Evolutionary conservation across 2,888 invertebrate genomes (phyloP).

Genomic region (Gryllus longicercus): DNA sequence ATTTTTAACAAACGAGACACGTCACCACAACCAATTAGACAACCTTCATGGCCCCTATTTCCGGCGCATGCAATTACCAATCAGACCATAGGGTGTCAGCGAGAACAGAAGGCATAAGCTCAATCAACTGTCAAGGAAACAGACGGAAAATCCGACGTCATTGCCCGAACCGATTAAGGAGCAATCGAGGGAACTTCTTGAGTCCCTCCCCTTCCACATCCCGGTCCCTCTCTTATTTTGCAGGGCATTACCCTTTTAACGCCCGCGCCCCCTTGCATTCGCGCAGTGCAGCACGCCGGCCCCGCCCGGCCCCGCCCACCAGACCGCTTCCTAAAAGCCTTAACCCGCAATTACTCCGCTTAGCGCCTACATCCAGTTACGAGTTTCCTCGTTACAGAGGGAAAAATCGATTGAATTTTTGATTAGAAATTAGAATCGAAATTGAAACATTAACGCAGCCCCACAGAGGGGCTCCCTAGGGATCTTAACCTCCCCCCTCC

Average conservation of each 20-base stretch:
- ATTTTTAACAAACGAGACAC: too few species aligned
- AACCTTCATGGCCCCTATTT: too few species aligned
- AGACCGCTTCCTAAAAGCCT: not conserved
- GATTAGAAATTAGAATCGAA: not conserved
- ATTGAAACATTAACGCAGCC: conserved; percentile 17
- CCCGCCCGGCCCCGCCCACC: not conserved
- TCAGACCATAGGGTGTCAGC: too few species aligned
- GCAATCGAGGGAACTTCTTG: too few species aligned
- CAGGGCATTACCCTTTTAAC: not conserved
- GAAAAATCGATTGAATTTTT: conserved; percentile 17
- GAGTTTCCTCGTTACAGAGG: not conserved
- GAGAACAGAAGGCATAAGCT: too few species aligned
- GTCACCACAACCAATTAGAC: too few species aligned
- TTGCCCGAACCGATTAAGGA: too few species aligned
- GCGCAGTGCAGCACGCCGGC: not conserved
- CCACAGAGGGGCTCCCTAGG: not conserved
- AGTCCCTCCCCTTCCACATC: too few species aligned
- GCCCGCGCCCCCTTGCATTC: not conserved
- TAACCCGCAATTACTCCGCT: not conserved
- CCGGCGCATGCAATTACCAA: too few species aligned
- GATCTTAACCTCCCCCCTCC: not conserved
- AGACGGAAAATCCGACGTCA: too few species aligned
- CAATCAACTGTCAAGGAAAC: too few species aligned
- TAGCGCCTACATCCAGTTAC: not conserved
- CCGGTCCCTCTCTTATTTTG: not conserved